Evolutionary conservation across 2,113 vertebrate species (phyloP), one percentile per base, ranked within the genome.

Genomic region (Labeo catla): DNA sequence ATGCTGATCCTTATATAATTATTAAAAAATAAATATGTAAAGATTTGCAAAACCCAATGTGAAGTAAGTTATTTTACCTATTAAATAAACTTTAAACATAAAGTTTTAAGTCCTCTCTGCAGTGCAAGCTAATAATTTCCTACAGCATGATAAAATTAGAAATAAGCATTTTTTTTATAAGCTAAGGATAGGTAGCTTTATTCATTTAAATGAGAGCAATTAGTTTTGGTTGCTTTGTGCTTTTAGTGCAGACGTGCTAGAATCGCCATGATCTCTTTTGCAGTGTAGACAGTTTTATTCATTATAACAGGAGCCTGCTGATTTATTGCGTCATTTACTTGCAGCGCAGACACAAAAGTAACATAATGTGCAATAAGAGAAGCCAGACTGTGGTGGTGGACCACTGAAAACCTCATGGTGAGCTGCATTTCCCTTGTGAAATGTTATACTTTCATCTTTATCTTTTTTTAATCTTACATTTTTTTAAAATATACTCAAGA

Each of bases 251-350:
- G 43, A 47, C 10, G n/a, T 47, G 19, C 43, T 47, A 43, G 43
- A 73, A 47, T n/a, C 70, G 47, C n/a, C 65, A 73, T 47, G 19
- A 21, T 47, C 70, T 73, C 19, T 73, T 47, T n/a, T 47, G 39
- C 19, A 47, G 4, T 47, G 11, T 12, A 23, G 43, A 73, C 16
- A 43, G 19, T 50, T 79, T 43, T 79, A 21, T 59, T 61, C 34
- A 79, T 79, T 23, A 79, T 79, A 79, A 79, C 2, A 54, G 54
- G 16, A 59, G 21, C 54, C 54, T 79, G 76, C 52, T 59, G 34
- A 57, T 78, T 79, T 79, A 43, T 73, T 47, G 43, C 9, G 2
- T 73, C 39, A 73, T 47, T 70, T 47, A 73, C 19, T n/a, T 72
- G 68, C 39, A 72, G 15, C 4, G 1, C 36, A 43, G 36, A 21